Evolutionary conservation across 2,888 invertebrate species (phyloP), one percentile per base, ranked within the genome.

Genomic region (Argynnis bischoffii): DNA sequence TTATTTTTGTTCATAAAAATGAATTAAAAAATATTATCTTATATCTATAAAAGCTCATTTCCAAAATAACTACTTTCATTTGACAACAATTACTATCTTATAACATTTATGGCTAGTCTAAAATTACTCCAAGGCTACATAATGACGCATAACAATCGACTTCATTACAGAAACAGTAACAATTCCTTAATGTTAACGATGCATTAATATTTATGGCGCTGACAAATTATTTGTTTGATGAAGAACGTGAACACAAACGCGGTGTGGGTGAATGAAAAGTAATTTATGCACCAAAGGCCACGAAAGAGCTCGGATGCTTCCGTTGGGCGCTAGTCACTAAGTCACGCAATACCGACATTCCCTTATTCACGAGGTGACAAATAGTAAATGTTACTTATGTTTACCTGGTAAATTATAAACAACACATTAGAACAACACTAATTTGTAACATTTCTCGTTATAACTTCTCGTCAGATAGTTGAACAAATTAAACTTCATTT

Each of bases 261-360:
- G 80, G 77, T 76, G 76, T 77, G 79, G 79, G 82, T 85, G 85
- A 84, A 83, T 80, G 75, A 75, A 74, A 78, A 80, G 81, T 90
- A 88, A 90, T 91, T 90, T 90, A 90, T 90, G 86, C 88, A 82
- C 81, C 76, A 77, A 85, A 81, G 85, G 84, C 86, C 86, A 86
- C 84, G 85, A 85, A 82, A 83, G 77, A 78, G 78, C 80, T 78
- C 78, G 82, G 84, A 86, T 84, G 84, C 79, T 81, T 78, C 80
- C 80, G 79, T 74, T 78, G 77, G 75, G 79, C 78, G 75, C 72
- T 57, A 57, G 57, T 75, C 55, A 76, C 77, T 72, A 63, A 83
- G 88, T 88, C 90, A 90, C 91, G 91, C 91, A 86, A 92, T 86
- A 75, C 80, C 81, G 74, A 83, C 90, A 90, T 91, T 90, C 89